These are phyloP conservation scores for Serrognathus titanus DNA, from an alignment of 2,888 invertebrate genomes.

Conservation along the genomic window DNA sequence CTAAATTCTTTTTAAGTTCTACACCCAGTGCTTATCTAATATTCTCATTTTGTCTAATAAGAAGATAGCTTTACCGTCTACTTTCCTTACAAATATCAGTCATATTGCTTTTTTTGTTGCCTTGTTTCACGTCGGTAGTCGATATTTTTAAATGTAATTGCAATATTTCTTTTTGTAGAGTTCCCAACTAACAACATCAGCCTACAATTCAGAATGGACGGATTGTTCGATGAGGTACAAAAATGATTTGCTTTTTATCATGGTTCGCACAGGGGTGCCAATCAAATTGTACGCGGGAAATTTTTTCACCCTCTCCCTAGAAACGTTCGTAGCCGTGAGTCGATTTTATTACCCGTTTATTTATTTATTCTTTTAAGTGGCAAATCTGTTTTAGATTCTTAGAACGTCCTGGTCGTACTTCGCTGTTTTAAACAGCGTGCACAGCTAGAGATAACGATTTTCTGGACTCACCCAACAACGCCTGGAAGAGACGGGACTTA, in stretches of 20 bases:
- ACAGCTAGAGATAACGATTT: constrained; percentile 10
- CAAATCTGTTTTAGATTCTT: constrained; percentile 34
- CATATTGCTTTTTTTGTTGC: too few species aligned
- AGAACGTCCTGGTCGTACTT: constrained; percentile 13
- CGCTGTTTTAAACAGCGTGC: constrained; percentile 22
- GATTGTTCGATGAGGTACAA: constrained; percentile 44
- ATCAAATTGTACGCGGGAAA: constrained; percentile 51
- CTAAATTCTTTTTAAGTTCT: too few species aligned
- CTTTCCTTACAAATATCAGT: too few species aligned
- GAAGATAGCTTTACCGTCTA: too few species aligned
- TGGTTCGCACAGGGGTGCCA: constrained; percentile 51
- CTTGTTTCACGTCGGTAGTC: too few species aligned
- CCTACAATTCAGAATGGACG: constrained; percentile 48
- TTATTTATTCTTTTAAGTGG: not conserved
- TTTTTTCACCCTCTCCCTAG: constrained; percentile 53
- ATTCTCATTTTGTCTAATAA: too few species aligned
- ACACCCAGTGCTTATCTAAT: too few species aligned
- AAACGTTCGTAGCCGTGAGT: constrained; percentile 53
- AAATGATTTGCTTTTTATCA: constrained; percentile 48
- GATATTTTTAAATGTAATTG: too few species aligned
- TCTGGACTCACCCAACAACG: constrained; percentile 81
- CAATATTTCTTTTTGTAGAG: constrained; percentile 43
- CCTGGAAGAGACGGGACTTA: constrained; percentile 97
- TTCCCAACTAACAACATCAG: constrained; percentile 44
- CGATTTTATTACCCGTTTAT: not conserved